These are phyloP conservation scores for Thymallus thymallus DNA, from an alignment of 2,113 vertebrate genomes.

Conservation along the genomic window DNA sequence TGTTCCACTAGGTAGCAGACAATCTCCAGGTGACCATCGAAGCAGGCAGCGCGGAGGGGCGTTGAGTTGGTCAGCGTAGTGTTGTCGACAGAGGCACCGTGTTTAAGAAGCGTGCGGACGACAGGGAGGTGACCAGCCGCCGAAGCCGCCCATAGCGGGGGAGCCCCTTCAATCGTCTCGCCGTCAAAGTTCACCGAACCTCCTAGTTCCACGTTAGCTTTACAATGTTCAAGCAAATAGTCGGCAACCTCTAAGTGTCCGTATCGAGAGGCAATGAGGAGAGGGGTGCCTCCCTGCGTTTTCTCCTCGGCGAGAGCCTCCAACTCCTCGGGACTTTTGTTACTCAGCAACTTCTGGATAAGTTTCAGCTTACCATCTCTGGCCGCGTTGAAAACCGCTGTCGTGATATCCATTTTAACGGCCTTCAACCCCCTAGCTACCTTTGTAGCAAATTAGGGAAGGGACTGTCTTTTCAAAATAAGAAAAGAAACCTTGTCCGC, in stretches of 20 bases:
- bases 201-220: slow-evolving; percentile 86
- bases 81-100: slow-evolving; percentile 90
- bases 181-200: slow-evolving; percentile 93
- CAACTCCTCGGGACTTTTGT: slow-evolving; percentile 87
- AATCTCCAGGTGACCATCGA: slow-evolving; percentile 92
- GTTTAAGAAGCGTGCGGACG: slow-evolving; percentile 84
- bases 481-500: slow-evolving; percentile 25
- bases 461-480: slow-evolving; percentile 35
- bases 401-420: slow-evolving; percentile 86
- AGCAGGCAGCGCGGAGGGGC: slow-evolving; percentile 91
- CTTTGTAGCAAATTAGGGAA: neutral
- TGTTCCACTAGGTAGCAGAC: slow-evolving; percentile 93
- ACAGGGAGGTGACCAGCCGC: slow-evolving; percentile 89
- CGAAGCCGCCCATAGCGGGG: slow-evolving; percentile 93
- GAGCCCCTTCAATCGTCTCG: slow-evolving; percentile 94
- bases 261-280: slow-evolving; percentile 85
- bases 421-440: slow-evolving; percentile 67
- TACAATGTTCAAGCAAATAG: slow-evolving; percentile 88
- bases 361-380: slow-evolving; percentile 93
- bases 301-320: slow-evolving; percentile 86
- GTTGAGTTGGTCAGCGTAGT: slow-evolving; percentile 95
- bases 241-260: slow-evolving; percentile 90
- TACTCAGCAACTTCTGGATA: slow-evolving; percentile 91
- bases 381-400: slow-evolving; percentile 91
- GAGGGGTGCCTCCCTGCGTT: slow-evolving; percentile 82